Evolutionary conservation across 2,113 vertebrate species (phyloP).

Genomic region (Phyllostomus hastatus): DNA sequence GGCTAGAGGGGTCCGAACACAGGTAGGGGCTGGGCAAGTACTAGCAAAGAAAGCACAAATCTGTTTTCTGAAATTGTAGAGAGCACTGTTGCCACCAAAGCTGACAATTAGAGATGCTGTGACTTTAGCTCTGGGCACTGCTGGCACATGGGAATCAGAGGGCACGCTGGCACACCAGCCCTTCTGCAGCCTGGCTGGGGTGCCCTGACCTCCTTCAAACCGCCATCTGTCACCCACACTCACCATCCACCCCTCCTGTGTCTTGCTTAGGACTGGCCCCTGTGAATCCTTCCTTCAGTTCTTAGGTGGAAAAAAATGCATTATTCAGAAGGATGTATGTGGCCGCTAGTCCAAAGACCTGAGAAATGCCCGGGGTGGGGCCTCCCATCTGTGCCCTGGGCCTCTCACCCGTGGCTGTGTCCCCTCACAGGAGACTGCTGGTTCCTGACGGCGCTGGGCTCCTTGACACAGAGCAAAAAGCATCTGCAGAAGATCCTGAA

Average conservation of each 20-base stretch:
- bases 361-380: not conserved
- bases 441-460: constrained; percentile 83
- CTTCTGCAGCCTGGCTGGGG: not conserved
- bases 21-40: not conserved
- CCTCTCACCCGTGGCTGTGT: not conserved
- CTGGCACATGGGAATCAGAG: not conserved
- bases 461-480: constrained; percentile 76
- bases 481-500: constrained; percentile 77
- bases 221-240: too few species aligned
- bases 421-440: constrained; percentile 82
- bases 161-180: not conserved
- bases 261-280: not conserved
- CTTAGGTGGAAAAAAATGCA: not conserved
- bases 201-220: not conserved
- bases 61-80: not conserved
- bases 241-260: not conserved
- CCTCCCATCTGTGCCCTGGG: not conserved
- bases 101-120: not conserved
- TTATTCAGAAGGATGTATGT: not conserved
- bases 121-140: not conserved
- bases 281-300: not conserved
- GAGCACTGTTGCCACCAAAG: not conserved
- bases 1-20: not conserved
- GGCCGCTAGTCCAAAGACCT: not conserved
- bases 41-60: not conserved